phyloP scores from a whole-genome alignment of 1,140 invertebrate species.

The Sycophaga agraensis region DNA sequence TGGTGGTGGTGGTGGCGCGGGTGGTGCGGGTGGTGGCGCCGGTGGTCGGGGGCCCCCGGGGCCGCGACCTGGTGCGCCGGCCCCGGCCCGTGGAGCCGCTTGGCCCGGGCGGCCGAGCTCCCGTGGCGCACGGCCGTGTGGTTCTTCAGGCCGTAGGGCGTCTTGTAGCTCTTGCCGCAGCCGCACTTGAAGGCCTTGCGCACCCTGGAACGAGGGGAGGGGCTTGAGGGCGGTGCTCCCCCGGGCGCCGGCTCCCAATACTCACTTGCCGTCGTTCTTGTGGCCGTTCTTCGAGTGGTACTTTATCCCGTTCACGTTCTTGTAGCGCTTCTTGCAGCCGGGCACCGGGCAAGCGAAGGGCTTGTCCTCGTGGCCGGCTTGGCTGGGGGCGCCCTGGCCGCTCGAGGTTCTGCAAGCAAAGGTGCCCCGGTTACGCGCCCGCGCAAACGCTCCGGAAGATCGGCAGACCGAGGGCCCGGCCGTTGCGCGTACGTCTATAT shows the following conservation, averaged over 20 bases:
- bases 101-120: conserved; percentile 33
- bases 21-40: too few relatives aligned
- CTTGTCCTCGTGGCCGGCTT: conserved; percentile 63
- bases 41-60: too few relatives aligned
- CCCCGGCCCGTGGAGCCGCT: conserved; percentile 24
- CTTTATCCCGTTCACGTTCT: conserved; percentile 86
- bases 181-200: conserved; percentile 77
- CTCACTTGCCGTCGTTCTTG: conserved; percentile 78
- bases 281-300: conserved; percentile 85
- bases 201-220: conserved; percentile 57
- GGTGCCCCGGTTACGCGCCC: too few relatives aligned
- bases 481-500: too few relatives aligned
- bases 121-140: conserved; percentile 67
- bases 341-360: conserved; percentile 80
- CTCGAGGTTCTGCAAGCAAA: too few relatives aligned
- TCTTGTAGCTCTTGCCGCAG: conserved; percentile 83
- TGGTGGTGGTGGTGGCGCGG: too few relatives aligned
- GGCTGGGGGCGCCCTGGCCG: too few relatives aligned
- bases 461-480: too few relatives aligned
- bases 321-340: conserved; percentile 84
- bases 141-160: conserved; percentile 72
- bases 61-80: too few relatives aligned
- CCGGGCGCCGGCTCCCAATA: conserved; percentile 30
- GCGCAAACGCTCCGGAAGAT: too few relatives aligned
- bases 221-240: too few relatives aligned